phyloP scores from a whole-genome alignment of 2,113 vertebrate species.

The Dinomys branickii region DNA sequence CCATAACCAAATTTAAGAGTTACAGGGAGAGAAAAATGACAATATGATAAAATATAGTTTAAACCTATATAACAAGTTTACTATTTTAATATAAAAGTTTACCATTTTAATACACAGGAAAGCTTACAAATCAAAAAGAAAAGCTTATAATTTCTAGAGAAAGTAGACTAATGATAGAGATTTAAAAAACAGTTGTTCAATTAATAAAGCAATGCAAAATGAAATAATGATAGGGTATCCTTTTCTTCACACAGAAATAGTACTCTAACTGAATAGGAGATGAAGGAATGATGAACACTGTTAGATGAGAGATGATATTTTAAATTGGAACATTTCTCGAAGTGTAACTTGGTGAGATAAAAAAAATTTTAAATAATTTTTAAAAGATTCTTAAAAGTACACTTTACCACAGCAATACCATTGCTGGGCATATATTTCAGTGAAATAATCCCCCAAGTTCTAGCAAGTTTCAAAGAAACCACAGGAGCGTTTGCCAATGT shows the following conservation, averaged over 20 bases:
- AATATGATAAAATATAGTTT: conserved; percentile 22
- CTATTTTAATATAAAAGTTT: conserved; percentile 16
- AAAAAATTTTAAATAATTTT: not conserved
- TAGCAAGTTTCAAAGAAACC: not conserved
- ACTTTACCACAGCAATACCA: not conserved
- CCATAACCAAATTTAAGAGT: not conserved
- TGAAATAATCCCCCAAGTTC: not conserved
- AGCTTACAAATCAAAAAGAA: not conserved
- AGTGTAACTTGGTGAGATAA: not conserved
- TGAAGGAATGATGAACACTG: not conserved
- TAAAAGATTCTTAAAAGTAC: too few species aligned
- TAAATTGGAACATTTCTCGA: not conserved
- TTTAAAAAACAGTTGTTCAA: not conserved
- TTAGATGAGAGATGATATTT: not conserved
- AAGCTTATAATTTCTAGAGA: not conserved
- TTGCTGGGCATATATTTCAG: not conserved
- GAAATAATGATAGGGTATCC: not conserved
- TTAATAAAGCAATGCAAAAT: not conserved
- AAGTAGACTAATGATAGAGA: not conserved
- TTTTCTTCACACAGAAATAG: conserved; percentile 5
- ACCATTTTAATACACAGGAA: not conserved
- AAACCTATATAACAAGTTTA: not conserved
- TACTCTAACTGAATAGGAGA: not conserved
- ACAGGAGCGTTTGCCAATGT: too few species aligned
- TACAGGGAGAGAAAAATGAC: not conserved